Evolutionary conservation across 2,797 vertebrate genomes (phyloP), one percentile per base, ranked within the genome.

Genomic region (Gymnopithys bicolor): DNA sequence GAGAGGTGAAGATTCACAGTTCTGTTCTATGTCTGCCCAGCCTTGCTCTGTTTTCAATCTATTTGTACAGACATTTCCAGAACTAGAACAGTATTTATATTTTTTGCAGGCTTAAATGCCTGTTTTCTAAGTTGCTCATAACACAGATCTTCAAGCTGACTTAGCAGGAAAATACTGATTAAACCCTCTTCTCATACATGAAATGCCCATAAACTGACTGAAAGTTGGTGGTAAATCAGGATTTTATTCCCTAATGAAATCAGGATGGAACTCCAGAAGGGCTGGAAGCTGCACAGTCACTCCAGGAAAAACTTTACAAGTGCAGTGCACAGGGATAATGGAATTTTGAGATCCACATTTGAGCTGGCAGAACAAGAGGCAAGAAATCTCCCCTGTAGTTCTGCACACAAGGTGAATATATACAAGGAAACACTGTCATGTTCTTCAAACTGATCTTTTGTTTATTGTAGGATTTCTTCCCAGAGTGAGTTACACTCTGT

Each of bases 351-450:
- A 83, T 55, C 68, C 25, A 55, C 15, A 41, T 55, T 7, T 35
- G 51, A 89, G 45, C 16, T 10, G 15, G 16, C 9, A 28, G 48
- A 75, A 66, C 23, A 58, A 33, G 37, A 62, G 17, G 32, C 7
- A 32, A 66, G 35, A 45, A 60, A 76, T 9, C 24, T 21, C 10
- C 13, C 15, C 19, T 10, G 0, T 5, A 17, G 30, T 79, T 64
- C 3, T 27, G 19, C 63, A 75, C 4, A 16, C 0, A 5, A 51
- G 63, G 22, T 51, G 46, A 60, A 75, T 9, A 45, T 3, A 5
- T 3, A 5, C 5, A 73, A 43, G 51, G 43, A 10, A 84, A 64
- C 1, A 5, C 23, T 9, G 5, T 11, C 14, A 14, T 6, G 2
- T 28, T 58, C 58, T 8, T 55, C 32, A 25, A 81, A 68, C 19